Percentiles rank a stretch among this genome's conserved stretches.
These are phyloP conservation scores for Alca torda DNA, from an alignment of 2,797 vertebrate genomes.

Conservation along the genomic window DNA sequence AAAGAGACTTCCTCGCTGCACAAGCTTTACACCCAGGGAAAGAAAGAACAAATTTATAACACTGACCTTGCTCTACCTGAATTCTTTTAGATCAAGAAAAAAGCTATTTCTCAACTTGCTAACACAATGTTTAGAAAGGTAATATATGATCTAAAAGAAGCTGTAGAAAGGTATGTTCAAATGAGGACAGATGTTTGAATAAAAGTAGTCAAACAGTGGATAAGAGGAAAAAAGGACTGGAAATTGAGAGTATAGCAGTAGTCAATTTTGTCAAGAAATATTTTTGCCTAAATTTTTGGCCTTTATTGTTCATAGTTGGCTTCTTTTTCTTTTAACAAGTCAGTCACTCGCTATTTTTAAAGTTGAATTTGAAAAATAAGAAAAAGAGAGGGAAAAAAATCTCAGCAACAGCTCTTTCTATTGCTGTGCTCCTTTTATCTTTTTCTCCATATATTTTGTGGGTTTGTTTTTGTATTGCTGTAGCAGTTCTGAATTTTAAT, in stretches of 20 bases:
- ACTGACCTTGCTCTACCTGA: not conserved
- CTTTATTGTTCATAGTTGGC: not conserved
- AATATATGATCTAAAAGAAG: not conserved
- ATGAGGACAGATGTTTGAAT: not conserved
- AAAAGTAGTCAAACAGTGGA: not conserved
- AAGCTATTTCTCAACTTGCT: not conserved
- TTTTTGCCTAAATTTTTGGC: not conserved
- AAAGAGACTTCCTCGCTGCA: not conserved
- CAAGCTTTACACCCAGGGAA: not conserved
- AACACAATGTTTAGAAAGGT: not conserved
- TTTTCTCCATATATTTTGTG: conserved; percentile 1
- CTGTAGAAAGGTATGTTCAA: not conserved
- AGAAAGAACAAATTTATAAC: not conserved
- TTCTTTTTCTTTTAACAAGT: not conserved
- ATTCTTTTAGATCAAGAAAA: not conserved
- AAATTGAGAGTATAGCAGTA: not conserved
- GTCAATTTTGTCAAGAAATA: not conserved
- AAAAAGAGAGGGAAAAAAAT: not conserved
- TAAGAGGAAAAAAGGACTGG: not conserved
- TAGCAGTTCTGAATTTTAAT: conserved; percentile 51
- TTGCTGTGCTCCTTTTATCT: conserved; percentile 13
- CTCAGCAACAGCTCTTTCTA: not conserved
- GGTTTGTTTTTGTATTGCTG: conserved; percentile 23
- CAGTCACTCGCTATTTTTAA: not conserved
- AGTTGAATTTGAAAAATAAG: not conserved